Percentiles rank a stretch among this genome's conserved stretches.
These are phyloP conservation scores for Synanthedon andrenaeformis DNA, from an alignment of 2,888 invertebrate genomes.

Conservation along the genomic window DNA sequence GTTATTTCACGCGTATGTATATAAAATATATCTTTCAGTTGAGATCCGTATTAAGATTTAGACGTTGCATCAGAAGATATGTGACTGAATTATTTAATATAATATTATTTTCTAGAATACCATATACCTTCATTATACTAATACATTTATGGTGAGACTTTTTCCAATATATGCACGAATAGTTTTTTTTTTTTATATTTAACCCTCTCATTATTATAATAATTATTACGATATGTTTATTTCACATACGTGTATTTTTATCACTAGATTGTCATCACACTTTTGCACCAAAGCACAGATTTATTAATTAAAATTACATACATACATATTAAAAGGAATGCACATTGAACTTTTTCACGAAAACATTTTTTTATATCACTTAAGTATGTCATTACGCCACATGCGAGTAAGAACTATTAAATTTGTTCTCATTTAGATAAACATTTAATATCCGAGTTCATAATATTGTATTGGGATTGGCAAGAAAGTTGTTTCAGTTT, in stretches of 20 bases:
- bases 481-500: no score
- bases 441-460: no score
- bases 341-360: conserved; percentile 42
- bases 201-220: conserved; percentile 34
- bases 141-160: conserved; percentile 69
- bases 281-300: conserved; percentile 55
- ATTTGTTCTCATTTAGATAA: conserved; percentile 32
- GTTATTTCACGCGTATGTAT: conserved; percentile 47
- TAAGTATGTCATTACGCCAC: conserved; percentile 38
- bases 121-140: conserved; percentile 70
- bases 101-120: conserved; percentile 70
- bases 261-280: conserved; percentile 42
- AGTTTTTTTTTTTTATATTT: conserved; percentile 45
- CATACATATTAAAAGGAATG: conserved; percentile 28
- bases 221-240: conserved; percentile 32
- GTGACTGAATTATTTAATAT: conserved; percentile 58
- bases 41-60: conserved; percentile 33
- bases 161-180: conserved; percentile 69
- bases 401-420: conserved; percentile 30
- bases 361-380: conserved; percentile 34
- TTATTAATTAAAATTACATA: conserved; percentile 16
- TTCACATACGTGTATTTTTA: conserved; percentile 39
- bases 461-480: no score
- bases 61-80: conserved; percentile 43
- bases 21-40: conserved; percentile 9